Percentiles rank a stretch among this genome's conserved stretches.
Evolutionary conservation across 2,888 invertebrate genomes (phyloP).

Genomic region (Plagodis dolabraria): DNA sequence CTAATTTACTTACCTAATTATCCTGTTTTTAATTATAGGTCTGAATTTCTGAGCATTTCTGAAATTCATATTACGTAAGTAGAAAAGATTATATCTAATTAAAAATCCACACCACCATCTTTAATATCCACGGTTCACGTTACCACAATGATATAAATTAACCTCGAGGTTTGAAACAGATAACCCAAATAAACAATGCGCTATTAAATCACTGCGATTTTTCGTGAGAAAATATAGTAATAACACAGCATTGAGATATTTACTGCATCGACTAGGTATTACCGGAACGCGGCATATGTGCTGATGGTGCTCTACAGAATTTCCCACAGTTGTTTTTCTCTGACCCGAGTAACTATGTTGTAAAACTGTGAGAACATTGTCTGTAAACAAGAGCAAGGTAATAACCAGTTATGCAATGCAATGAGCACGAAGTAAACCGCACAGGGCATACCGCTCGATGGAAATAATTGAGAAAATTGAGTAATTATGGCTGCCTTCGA

Average conservation of each 20-base stretch:
- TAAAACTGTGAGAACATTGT: constrained; percentile 66
- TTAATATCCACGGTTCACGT: too few relatives aligned
- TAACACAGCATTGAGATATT: constrained; percentile 8
- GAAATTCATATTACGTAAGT: too few relatives aligned
- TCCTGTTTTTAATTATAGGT: too few relatives aligned
- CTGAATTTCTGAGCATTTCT: too few relatives aligned
- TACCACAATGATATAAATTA: constrained; percentile 3
- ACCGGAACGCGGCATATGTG: constrained; percentile 30
- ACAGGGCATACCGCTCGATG: constrained; percentile 43
- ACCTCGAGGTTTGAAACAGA: constrained; percentile 16
- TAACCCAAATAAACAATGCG: constrained; percentile 13
- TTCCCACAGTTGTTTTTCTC: constrained; percentile 72
- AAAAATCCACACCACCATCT: too few relatives aligned
- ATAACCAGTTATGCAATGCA: constrained; percentile 69
- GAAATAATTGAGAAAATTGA: constrained; percentile 69
- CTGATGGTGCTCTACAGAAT: constrained; percentile 38
- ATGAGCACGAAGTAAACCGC: constrained; percentile 56
- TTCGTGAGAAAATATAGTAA: constrained; percentile 19
- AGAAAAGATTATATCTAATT: too few relatives aligned
- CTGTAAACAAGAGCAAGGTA: constrained; percentile 67
- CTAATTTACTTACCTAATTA: too few relatives aligned
- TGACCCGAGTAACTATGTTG: constrained; percentile 51
- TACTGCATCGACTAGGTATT: constrained; percentile 23
- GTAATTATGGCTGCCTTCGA: constrained; percentile 60
- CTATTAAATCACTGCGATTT: constrained; percentile 16